Conservation (phyloP, 2,888 invertebrate genomes). For the Lepidocyrtinus sp. region DNA sequence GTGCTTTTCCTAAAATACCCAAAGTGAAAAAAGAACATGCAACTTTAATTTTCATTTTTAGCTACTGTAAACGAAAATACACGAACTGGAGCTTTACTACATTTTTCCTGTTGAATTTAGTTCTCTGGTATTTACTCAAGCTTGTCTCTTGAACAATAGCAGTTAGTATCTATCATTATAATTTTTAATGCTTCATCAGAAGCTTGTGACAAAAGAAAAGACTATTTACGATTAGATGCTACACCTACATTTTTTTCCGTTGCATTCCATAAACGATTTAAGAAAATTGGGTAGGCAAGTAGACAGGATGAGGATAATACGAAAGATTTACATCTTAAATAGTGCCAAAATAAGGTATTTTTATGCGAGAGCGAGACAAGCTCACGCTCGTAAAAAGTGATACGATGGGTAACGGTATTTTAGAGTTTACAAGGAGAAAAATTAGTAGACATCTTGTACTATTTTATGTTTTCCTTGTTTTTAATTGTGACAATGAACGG, state of each 20-base stretch:
- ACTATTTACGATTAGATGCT: neutral
- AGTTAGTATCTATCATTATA: neutral
- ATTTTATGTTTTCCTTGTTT: neutral
- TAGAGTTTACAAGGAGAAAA: constrained; percentile 33
- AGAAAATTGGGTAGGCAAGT: neutral
- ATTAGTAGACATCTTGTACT: neutral
- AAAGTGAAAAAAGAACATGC: too few species aligned
- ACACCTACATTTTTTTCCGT: neutral
- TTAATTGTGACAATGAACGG: constrained; percentile 7
- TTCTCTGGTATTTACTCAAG: neutral
- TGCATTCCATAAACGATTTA: neutral
- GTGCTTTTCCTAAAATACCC: neutral
- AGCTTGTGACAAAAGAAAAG: neutral
- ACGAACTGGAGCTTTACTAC: neutral
- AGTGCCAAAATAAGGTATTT: constrained; percentile 17
- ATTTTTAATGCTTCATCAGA: neutral
- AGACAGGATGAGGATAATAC: neutral
- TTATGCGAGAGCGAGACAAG: constrained; percentile 47
- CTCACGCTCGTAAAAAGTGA: constrained; percentile 55
- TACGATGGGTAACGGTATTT: constrained; percentile 46
- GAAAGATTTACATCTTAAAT: constrained; percentile 40
- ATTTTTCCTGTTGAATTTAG: neutral
- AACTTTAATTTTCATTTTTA: too few species aligned
- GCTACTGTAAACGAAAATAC: neutral
- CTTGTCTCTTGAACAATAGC: neutral